Evolutionary conservation across 2,888 invertebrate species (phyloP), one percentile per base, ranked within the genome.

Genomic region (Melanotus villosus): DNA sequence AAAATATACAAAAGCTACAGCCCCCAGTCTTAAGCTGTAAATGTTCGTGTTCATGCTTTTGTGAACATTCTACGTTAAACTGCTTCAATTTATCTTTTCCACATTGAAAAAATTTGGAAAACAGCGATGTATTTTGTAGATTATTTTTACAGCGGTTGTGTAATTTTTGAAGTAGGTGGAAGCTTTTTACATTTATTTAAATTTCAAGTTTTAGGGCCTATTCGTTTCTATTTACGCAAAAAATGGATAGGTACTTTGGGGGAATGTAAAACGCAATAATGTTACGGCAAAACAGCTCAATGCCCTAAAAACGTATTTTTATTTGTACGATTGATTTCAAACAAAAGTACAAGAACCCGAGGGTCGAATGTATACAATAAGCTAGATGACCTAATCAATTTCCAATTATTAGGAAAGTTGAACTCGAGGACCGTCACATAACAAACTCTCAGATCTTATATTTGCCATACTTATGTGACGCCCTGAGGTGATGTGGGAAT

Each of bases 401-500:
- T 23, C 10, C 19, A 47, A 47, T 47, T 19, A 21, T 23, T 12
- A 23, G 19, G 12, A 23, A 47, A 47, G 23, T 0, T 23, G 23
- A 23, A 23, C 47, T 19, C n/a, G 18, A 12, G 43, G 43, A 19
- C 2, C 7, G 43, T 43, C 9, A 43, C 18, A 43, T 18, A 43
- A 19, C 19, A 47, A 47, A 47, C 18, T 5, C 19, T 10, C 23
- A 47, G 47, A 47, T 47, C 47, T 47, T 47, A 47, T 47, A 23
- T 23, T 47, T 47, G 47, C 18, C 19, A 23, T 47, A 47, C 34
- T 60, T 14, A 45, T 73, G 67, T 59, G 72, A 62, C 65, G 58
- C 70, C 65, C 73, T 70, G 68, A 54, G 67, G 75, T 70, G 75
- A 73, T 72, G 73, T 74, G 58, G 64, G 70, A 73, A 75, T 75